Conservation (phyloP, 2,797 vertebrate species). For the Esox lucius region DNA sequence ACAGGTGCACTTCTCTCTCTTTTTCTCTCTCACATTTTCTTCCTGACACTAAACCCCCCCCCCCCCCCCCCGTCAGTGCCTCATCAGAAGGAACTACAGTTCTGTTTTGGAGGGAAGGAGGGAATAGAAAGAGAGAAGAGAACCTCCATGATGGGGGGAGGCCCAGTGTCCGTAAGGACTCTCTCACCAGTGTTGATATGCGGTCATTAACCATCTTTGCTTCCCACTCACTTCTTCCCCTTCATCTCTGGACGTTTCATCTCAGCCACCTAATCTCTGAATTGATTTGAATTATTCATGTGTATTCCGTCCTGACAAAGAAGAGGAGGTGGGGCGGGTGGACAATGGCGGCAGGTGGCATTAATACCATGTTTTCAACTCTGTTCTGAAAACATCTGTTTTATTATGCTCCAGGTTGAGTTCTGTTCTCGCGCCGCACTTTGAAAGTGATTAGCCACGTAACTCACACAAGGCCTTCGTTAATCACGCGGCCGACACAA, state of each 20-base stretch:
- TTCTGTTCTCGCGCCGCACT: background rate
- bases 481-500: constrained; percentile 27
- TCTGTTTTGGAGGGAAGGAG: constrained; percentile 46
- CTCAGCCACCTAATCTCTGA: constrained; percentile 45
- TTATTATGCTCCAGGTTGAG: background rate
- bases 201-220: constrained; percentile 56
- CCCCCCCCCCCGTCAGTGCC: background rate
- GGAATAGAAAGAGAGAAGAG: constrained; percentile 81
- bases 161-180: constrained; percentile 81
- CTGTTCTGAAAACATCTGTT: constrained; percentile 22
- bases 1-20: constrained; percentile 66
- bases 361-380: constrained; percentile 2
- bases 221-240: constrained; percentile 26
- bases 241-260: constrained; percentile 29
- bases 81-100: too few species aligned
- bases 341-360: too few species aligned
- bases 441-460: constrained; percentile 14
- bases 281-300: constrained; percentile 45
- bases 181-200: constrained; percentile 45
- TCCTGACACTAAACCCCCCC: too few species aligned
- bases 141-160: constrained; percentile 77
- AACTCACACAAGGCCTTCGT: constrained; percentile 6
- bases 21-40: background rate
- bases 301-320: background rate
- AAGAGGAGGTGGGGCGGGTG: too few species aligned